Base-by-base conservation (phyloP, 2,113 vertebrate species). In the Microcebus griseorufus region DNA sequence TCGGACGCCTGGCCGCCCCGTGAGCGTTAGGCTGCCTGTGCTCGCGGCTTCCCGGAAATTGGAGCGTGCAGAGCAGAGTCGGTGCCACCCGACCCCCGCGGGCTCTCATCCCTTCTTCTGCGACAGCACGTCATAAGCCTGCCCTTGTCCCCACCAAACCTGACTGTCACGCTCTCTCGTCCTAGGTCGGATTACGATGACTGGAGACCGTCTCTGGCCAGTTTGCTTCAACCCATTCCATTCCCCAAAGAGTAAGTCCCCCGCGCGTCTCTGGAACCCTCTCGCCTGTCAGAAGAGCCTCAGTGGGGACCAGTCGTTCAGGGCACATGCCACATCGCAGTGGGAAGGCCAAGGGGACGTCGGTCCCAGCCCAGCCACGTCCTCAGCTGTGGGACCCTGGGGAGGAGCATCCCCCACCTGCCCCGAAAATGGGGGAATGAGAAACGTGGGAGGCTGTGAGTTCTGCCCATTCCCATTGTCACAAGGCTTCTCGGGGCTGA, bases 131-230 rank as follows among this genome's bases (percentile, higher is more conserved):
- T 20, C 9, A 1, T 3, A 16, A 64, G 5, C 42, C 20, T 25
- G 22, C 29, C 14, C 9, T 6, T 12, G 14, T 22, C 65, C 12
- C 23, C 2, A 23, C 48, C 11, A 4, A 9, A 3, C 37, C 78
- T 97, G 29, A 97, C 70, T 0, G 0, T 34, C 34, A 4, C 22
- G 32, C 53, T 53, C 73, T 96, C 79, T 12, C 92, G n/a, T 97
- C 98, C 48, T 96, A 99, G 99, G 98, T 99, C 99, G 0, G 99
- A 99, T 98, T 99, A 99, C 0, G 99, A 99, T 90, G 99, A 99
- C 98, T 99, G 99, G 99, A 99, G 99, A 99, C 99, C 99, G 11
- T 99, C 99, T 34, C 98, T 99, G 93, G 99, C 99, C 98, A 99
- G 99, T 97, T 98, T 99, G 98, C 99, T 99, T 98, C 99, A 99